Percentiles rank a stretch among this genome's conserved stretches.
Evolutionary conservation across 2,113 vertebrate genomes (phyloP).

Genomic region (Pycnonotus jocosus): DNA sequence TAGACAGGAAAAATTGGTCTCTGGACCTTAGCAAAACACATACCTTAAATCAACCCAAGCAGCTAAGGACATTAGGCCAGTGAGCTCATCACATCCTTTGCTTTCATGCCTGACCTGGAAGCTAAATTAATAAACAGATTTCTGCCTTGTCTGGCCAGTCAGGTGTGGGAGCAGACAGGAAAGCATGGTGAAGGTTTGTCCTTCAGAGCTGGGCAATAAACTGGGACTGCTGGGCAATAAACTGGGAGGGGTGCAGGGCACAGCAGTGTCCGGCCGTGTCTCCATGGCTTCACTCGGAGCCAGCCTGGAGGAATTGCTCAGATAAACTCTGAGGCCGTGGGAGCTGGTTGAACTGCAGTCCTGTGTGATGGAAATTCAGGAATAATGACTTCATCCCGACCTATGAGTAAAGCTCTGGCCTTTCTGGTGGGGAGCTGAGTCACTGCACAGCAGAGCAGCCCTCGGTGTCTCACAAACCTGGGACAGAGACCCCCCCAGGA

Average conservation of each 20-base stretch:
- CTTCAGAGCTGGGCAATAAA: neutral
- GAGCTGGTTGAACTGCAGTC: neutral
- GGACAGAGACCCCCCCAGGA: neutral
- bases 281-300: rapidly evolving
- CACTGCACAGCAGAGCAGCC: neutral
- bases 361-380: neutral
- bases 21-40: neutral
- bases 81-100: neutral
- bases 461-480: neutral
- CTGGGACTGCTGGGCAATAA: neutral
- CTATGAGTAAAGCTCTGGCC: neutral
- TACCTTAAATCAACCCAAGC: neutral
- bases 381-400: neutral
- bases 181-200: neutral
- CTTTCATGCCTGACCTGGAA: neutral
- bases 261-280: rapidly evolving
- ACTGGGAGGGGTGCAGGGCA: neutral
- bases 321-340: neutral
- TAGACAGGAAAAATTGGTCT: neutral
- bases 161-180: neutral
- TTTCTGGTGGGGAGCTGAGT: neutral
- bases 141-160: neutral
- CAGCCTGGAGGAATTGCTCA: neutral
- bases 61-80: neutral
- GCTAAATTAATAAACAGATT: neutral